A percentile compares a stretch with the other conserved stretches of the same genome.
Evolutionary conservation across 1,140 invertebrate genomes (phyloP).

Genomic region (Lasioglossum baleicum): DNA sequence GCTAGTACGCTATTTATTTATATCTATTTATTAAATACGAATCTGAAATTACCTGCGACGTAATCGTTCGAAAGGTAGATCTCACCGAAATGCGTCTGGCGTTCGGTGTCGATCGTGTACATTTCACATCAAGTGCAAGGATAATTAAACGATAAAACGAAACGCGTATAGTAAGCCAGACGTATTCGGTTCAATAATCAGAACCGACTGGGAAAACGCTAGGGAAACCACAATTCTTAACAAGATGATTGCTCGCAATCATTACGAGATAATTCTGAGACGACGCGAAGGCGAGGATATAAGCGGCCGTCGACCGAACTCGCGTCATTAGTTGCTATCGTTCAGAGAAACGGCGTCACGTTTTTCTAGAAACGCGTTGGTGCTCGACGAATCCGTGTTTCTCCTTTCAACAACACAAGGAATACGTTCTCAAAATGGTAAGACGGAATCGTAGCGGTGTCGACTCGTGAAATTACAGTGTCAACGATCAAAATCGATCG

Average conservation of each 20-base stretch:
- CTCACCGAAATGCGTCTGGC: neutral
- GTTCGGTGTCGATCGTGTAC: neutral
- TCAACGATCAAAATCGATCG: too few species aligned
- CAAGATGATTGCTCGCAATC: neutral
- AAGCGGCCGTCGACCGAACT: constrained; percentile 37
- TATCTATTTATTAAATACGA: constrained; percentile 30
- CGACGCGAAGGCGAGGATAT: constrained; percentile 42
- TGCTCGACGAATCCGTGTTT: neutral
- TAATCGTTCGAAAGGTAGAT: neutral
- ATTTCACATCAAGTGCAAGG: neutral
- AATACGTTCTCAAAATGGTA: constrained; percentile 14
- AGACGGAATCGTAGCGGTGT: constrained; percentile 2
- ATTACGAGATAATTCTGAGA: neutral
- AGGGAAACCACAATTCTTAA: neutral
- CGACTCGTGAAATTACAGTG: constrained; percentile 16
- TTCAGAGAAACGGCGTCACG: constrained; percentile 46
- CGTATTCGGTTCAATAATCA: neutral
- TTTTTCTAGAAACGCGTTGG: constrained; percentile 43
- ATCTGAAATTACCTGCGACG: constrained; percentile 13
- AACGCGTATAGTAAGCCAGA: neutral
- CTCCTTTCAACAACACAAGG: neutral
- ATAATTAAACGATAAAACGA: neutral
- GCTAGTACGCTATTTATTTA: constrained; percentile 36
- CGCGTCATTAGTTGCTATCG: constrained; percentile 49
- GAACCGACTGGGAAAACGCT: neutral